Conservation (phyloP, 2,888 invertebrate species). For the Tethea ocularis region DNA sequence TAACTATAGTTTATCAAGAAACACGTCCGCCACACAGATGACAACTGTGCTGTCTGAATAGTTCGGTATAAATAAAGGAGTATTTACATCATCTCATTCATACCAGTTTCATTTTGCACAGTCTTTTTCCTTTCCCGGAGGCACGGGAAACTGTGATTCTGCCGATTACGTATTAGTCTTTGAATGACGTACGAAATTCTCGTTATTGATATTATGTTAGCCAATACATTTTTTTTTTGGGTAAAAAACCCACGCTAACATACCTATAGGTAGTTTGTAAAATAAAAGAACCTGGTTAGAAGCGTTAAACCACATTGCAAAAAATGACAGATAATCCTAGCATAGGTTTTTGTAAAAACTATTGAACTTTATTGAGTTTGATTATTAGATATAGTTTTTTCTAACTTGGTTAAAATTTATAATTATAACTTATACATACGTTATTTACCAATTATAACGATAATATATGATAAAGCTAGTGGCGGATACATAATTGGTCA, state of each 20-base stretch:
- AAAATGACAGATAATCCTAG: not conserved
- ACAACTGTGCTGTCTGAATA: slow-evolving; percentile 32
- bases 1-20: slow-evolving; percentile 7
- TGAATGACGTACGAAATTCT: slow-evolving; percentile 10
- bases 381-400: too few species aligned
- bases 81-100: slow-evolving; percentile 30
- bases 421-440: too few species aligned
- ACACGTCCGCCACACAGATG: slow-evolving; percentile 36
- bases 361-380: too few species aligned
- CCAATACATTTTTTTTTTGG: not conserved
- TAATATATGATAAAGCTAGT: too few species aligned
- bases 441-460: too few species aligned
- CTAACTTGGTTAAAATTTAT: too few species aligned
- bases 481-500: not conserved
- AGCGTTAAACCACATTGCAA: not conserved
- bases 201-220: not conserved
- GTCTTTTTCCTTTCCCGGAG: slow-evolving; percentile 25
- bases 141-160: slow-evolving; percentile 28
- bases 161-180: slow-evolving; percentile 13
- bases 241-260: not conserved
- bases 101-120: slow-evolving; percentile 7
- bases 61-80: slow-evolving; percentile 27
- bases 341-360: too few species aligned
- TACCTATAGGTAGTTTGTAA: not conserved
- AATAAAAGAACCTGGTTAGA: not conserved